These are phyloP conservation scores for Vanacampus margaritifer DNA, from an alignment of 2,113 vertebrate genomes.

Conservation along the genomic window DNA sequence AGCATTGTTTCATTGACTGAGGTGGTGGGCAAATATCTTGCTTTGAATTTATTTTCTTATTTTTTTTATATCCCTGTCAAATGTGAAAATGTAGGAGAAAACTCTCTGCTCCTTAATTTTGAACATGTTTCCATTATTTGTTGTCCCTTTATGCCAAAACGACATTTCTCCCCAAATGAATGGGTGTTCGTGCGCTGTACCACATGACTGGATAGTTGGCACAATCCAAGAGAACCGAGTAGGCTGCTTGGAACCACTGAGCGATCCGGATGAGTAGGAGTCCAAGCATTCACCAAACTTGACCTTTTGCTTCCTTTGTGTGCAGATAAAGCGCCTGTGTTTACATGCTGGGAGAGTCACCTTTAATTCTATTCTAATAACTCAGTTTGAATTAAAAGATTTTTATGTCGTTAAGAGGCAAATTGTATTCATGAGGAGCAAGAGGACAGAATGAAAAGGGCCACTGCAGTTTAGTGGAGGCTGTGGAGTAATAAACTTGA, in stretches of 20 bases:
- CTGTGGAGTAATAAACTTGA: no score
- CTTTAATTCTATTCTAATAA: neutral
- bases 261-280: neutral
- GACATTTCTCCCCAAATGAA: neutral
- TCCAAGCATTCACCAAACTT: neutral
- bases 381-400: neutral
- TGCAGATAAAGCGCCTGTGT: neutral
- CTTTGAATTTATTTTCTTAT: neutral
- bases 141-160: neutral
- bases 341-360: neutral
- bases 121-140: no score
- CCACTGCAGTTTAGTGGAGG: no score
- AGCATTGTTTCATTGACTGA: slow-evolving; percentile 25
- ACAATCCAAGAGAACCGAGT: no score
- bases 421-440: no score
- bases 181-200: no score
- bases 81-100: no score
- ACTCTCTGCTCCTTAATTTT: no score
- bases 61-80: no score
- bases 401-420: neutral
- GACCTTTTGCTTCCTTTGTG: neutral
- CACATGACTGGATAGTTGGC: no score
- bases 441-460: neutral
- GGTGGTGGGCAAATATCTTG: slow-evolving; percentile 11
- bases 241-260: no score